Evolutionary conservation across 2,888 invertebrate species (phyloP).

Genomic region (Reticulitermes lucifugus): DNA sequence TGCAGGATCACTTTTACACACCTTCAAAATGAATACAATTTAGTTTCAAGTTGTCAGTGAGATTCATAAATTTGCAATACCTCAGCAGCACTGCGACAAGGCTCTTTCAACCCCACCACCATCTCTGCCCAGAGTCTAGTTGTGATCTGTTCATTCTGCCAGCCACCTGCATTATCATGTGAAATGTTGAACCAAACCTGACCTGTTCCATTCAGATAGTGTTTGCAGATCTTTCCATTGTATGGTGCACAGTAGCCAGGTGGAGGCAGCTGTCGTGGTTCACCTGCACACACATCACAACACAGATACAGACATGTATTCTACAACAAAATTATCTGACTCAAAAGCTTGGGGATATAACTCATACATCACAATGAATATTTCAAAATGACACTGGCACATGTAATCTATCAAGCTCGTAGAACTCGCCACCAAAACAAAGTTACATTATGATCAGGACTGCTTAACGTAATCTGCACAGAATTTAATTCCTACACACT

Average conservation of each 20-base stretch:
- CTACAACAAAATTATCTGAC: too few relatives aligned
- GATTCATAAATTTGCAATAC: constrained; percentile 61
- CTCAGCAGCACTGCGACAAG: constrained; percentile 89
- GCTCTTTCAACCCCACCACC: constrained; percentile 81
- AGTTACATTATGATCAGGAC: too few relatives aligned
- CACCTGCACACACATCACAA: constrained; percentile 38
- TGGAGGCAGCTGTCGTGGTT: constrained; percentile 53
- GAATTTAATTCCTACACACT: too few relatives aligned
- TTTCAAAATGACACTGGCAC: too few relatives aligned
- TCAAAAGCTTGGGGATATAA: too few relatives aligned
- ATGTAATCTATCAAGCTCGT: too few relatives aligned
- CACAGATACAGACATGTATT: too few relatives aligned
- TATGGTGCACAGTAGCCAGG: constrained; percentile 87
- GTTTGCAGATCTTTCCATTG: constrained; percentile 82
- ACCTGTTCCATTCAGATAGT: constrained; percentile 73
- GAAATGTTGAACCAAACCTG: constrained; percentile 83
- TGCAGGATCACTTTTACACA: too few relatives aligned
- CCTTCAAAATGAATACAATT: too few relatives aligned
- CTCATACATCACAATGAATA: too few relatives aligned
- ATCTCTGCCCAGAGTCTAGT: constrained; percentile 88
- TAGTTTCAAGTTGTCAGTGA: neutral
- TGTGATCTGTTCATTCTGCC: constrained; percentile 88
- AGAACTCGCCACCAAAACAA: too few relatives aligned
- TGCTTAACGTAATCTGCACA: too few relatives aligned
- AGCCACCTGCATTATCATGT: constrained; percentile 72